These are phyloP conservation scores for Mola mola DNA, from an alignment of 2,113 vertebrate species.

Conservation along the genomic window DNA sequence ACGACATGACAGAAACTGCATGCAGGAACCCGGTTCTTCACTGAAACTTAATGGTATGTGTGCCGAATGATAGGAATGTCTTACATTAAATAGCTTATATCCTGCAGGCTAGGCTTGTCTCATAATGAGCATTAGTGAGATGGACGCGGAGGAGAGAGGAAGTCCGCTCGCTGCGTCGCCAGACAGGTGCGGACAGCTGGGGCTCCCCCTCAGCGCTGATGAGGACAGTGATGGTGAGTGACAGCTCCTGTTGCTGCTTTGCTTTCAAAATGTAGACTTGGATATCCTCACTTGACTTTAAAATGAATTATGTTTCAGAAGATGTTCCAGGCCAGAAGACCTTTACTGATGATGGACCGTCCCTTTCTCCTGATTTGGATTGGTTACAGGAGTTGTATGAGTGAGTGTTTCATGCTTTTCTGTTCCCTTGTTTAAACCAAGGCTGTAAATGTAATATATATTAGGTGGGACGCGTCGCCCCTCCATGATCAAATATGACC, in stretches of 20 bases:
- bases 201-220: slow-evolving; percentile 23
- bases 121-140: no score
- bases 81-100: no score
- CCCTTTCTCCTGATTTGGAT: slow-evolving; percentile 52
- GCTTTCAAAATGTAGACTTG: background rate
- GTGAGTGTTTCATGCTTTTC: slow-evolving; percentile 44
- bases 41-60: no score
- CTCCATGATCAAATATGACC: no score
- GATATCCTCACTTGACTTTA: background rate
- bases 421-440: no score
- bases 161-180: slow-evolving; percentile 8
- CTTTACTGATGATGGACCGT: slow-evolving; percentile 41
- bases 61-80: no score
- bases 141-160: slow-evolving; percentile 38
- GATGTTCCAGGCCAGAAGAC: slow-evolving; percentile 13
- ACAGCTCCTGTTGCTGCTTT: background rate
- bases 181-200: slow-evolving; percentile 4
- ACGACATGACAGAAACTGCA: no score
- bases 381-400: slow-evolving; percentile 66
- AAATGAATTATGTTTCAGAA: slow-evolving; percentile 36
- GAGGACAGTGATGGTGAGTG: slow-evolving; percentile 56
- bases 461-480: no score
- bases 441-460: no score
- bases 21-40: no score
- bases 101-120: no score